Conservation (phyloP, 2,797 vertebrate species). For the Enteromius anoplus region DNA sequence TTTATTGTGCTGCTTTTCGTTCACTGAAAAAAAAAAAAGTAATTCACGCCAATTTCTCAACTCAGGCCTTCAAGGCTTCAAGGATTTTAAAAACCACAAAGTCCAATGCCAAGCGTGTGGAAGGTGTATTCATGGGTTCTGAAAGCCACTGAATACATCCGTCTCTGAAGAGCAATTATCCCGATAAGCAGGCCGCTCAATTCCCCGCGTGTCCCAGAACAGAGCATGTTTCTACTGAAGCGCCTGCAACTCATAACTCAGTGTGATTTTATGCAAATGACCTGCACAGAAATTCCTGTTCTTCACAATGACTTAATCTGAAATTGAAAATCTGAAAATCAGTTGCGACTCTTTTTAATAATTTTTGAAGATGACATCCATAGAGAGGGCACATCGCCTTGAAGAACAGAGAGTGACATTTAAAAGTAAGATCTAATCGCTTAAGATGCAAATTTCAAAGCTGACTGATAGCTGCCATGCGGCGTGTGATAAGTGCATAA, state of each 20-base stretch:
- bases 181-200: slow-evolving; percentile 4
- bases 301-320: slow-evolving; percentile 37
- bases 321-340: slow-evolving; percentile 53
- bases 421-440: slow-evolving; percentile 32
- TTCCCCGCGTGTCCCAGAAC: not conserved
- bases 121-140: slow-evolving; percentile 17
- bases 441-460: slow-evolving; percentile 28
- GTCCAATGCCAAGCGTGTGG: not conserved
- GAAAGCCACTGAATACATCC: not conserved
- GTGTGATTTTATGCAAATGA: slow-evolving; percentile 47
- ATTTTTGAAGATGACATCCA: slow-evolving; percentile 37
- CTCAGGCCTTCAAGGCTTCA: not conserved
- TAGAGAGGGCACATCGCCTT: slow-evolving; percentile 11
- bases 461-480: slow-evolving; percentile 20
- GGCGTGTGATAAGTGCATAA: not conserved
- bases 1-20: not conserved
- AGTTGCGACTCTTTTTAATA: slow-evolving; percentile 29
- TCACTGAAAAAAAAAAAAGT: not conserved
- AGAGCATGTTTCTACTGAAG: slow-evolving; percentile 12
- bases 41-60: not conserved
- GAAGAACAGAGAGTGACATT: slow-evolving; percentile 31
- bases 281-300: not conserved
- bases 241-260: slow-evolving; percentile 15
- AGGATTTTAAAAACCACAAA: not conserved
- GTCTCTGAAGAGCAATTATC: slow-evolving; percentile 33